Percentiles rank a stretch among this genome's conserved stretches.
These are phyloP conservation scores for Saimiri boliviensis DNA, from an alignment of 2,113 vertebrate genomes.

Conservation along the genomic window DNA sequence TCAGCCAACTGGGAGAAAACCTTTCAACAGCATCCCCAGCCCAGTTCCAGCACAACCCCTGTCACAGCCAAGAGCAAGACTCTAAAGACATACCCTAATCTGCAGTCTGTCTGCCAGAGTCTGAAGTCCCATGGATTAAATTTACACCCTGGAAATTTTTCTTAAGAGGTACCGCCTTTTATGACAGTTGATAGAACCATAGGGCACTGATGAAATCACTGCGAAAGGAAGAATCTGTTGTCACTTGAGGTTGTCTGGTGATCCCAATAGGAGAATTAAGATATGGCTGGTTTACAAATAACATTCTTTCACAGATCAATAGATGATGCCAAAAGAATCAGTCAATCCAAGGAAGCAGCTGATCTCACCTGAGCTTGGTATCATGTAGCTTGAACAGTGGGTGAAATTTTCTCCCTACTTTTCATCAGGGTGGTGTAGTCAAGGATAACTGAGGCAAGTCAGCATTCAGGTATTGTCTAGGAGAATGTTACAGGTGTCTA, in stretches of 20 bases:
- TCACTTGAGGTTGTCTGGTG: background rate
- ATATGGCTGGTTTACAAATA: background rate
- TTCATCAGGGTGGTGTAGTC: background rate
- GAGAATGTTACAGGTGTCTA: background rate
- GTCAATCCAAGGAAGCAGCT: background rate
- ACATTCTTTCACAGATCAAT: background rate
- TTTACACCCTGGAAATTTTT: background rate
- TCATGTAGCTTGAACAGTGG: background rate
- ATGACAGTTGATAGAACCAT: background rate
- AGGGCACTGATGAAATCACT: background rate
- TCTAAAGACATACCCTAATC: background rate
- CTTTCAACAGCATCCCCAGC: background rate
- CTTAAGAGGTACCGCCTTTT: background rate
- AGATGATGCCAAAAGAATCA: background rate
- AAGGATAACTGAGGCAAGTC: background rate
- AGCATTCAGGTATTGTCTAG: background rate
- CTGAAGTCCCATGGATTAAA: background rate
- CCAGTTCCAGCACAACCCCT: background rate
- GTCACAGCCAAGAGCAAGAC: background rate
- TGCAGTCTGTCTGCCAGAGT: background rate
- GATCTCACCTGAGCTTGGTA: background rate
- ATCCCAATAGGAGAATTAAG: background rate
- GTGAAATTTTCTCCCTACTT: background rate
- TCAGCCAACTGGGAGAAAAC: conserved; percentile 14
- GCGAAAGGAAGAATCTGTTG: background rate